Base-by-base conservation (phyloP, 1,140 invertebrate genomes). In the Linepithema humile region DNA sequence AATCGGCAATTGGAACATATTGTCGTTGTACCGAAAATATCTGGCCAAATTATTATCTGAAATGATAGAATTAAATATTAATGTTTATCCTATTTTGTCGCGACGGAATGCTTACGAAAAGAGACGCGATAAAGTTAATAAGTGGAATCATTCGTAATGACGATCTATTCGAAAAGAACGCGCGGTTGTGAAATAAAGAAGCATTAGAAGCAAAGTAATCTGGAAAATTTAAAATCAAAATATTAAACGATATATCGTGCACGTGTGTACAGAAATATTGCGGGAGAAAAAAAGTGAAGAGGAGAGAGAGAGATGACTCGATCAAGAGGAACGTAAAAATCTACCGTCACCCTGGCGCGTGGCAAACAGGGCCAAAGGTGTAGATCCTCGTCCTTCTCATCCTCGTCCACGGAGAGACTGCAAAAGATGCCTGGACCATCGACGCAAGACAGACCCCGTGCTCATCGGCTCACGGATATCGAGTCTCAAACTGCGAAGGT, bases 341-440 rank as follows among this genome's bases (percentile, higher is more conserved):
- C 88, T 85, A 88, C 87, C 84, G 89, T 85, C 90, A 93, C 80
- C 92, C 91, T 94, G 93, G 92, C 92, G 89, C 92, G 92, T 88
- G 91, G 89, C 73, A 92, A 92, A 85, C 89, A 89, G 70, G 89
- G 86, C 88, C 90, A 91, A 65, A 89, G 90, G 89, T 90, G 89
- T 90, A 89, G 93, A 89, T 91, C 88, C 84, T 90, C 78, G n/a
- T 88, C 82, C 75, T 91, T 90, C 86, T 91, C 88, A 72, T 84
- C 85, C 74, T 90, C 89, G 83, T 92, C 91, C 55, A 89, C 92
- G 87, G 90, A 93, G 86, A 92, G 90, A 88, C 85, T 92, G 57
- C 91, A 92, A 90, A 94, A 90, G 88, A 94, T 94, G 94, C 93
- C 94, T 72, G 94, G 94, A 89, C 91, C 94, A 6, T 57, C 75